Base-by-base conservation (phyloP, 2,113 vertebrate species). In the Alethe castanea region DNA sequence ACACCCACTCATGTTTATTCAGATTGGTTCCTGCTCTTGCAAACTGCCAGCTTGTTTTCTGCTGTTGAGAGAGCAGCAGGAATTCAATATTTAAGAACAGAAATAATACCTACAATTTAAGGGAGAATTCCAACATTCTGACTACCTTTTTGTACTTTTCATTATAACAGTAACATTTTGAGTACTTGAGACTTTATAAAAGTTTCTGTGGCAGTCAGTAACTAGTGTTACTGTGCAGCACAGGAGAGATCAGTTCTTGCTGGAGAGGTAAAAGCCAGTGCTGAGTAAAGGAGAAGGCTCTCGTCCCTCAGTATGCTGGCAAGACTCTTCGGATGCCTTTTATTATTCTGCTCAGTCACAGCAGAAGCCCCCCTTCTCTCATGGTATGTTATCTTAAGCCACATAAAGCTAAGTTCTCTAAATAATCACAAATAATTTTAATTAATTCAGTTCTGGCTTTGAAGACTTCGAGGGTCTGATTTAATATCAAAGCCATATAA, bases 111-210 rank as follows among this genome's bases (percentile, higher is more conserved):
- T 90, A 23, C 12, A 42, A 89, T 95, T 87, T 71, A 50, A 71
- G 35, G 29, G n/a, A 88, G 33, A n/a, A 54, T 95, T 95, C 86
- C 59, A 91, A 62, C 13, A 3, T 95, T 92, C 81, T 94, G 61
- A 81, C 52, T 80, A 26, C 62, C 36, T 87, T 94, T 95, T 94
- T 92, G 72, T 23, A 54, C 73, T 94, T 86, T 78, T 92, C 76
- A 45, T 45, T 45, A 45, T 20, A 45, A 45, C 44, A 45, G 44
- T 45, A 45, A 20, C 44, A 45, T 45, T 45, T 20, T 45, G 90
- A 24, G 40, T 81, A 48, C n/a, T 7, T 42, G 36, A 38, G n/a
- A 23, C 26, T 87, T 33, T 53, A 31, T 56, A n/a, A 33, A 64
- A 8, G 12, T 45, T 70, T 57, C 28, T 66, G 38, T 53, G 59